phyloP scores from a whole-genome alignment of 2,888 invertebrate species.

The Toxonevra muliebris region DNA sequence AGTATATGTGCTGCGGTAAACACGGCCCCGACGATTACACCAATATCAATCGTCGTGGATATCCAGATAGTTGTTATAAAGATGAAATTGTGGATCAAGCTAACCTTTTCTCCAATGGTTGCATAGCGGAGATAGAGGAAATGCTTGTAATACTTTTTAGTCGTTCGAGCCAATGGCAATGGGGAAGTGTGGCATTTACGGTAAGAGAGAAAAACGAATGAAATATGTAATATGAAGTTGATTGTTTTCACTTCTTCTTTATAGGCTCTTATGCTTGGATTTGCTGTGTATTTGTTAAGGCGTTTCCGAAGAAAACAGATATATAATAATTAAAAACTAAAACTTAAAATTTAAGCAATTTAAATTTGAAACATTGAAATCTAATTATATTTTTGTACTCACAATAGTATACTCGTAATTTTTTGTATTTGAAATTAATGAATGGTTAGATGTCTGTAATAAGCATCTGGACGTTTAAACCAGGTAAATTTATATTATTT shows the following conservation, averaged over 20 bases:
- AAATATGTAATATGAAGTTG: neutral
- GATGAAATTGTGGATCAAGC: constrained; percentile 32
- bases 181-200: constrained; percentile 45
- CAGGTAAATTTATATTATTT: too few species aligned
- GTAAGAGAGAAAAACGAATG: constrained; percentile 39
- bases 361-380: too few species aligned
- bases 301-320: constrained; percentile 52
- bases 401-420: too few species aligned
- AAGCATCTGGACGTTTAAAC: too few species aligned
- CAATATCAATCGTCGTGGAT: constrained; percentile 37
- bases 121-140: constrained; percentile 45
- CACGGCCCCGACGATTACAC: constrained; percentile 54
- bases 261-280: constrained; percentile 49
- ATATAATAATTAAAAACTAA: too few species aligned
- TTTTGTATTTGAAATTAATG: too few species aligned
- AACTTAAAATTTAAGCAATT: too few species aligned
- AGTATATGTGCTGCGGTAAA: constrained; percentile 58
- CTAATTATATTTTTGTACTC: too few species aligned
- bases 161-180: constrained; percentile 46
- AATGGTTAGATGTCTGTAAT: too few species aligned
- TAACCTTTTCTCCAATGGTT: constrained; percentile 42
- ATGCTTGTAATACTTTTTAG: constrained; percentile 36
- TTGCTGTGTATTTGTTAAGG: constrained; percentile 48
- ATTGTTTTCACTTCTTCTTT: constrained; percentile 19
- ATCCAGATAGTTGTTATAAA: constrained; percentile 51